Evolutionary conservation across 2,113 vertebrate species (phyloP), one percentile per base, ranked within the genome.

Genomic region (Dipodomys merriami): DNA sequence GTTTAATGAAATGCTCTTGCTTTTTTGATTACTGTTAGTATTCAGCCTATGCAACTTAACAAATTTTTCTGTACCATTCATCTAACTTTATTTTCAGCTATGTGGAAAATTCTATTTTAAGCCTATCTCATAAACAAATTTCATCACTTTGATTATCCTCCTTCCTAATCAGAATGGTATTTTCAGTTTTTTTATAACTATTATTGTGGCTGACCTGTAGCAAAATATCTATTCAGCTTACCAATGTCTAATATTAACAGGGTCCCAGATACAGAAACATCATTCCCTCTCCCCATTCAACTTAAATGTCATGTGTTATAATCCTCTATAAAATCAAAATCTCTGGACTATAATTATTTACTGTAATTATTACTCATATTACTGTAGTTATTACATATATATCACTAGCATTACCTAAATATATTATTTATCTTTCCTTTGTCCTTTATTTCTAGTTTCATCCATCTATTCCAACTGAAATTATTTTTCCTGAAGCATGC

Each of bases 21-120:
- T 89, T 19, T 92, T 81, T 85, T 15, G 33, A 64, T 83, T 84
- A 81, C 86, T 83, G 27, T 46, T 93, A 83, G 39, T 20, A 2
- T 62, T 23, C 4, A 69, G 33, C 35, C 18, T 35, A 7, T 60
- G 2, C 19, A n/a, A 1, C 81, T 85, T 49, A 85, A 23, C 13
- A 67, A 84, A 67, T 29, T 7, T 84, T 81, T 83, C n/a, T 76
- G 19, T 90, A 18, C 19, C 27, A 25, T 78, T 90, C 64, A 9
- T 39, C 33, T 49, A 91, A 44, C 3, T 64, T 46, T 92, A 15
- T 79, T 83, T 93, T 88, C 62, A 29, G 46, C 12, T 62, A 67
- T 44, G n/a, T 22, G 65, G 60, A 93, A 81, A 65, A 39, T 62
- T n/a, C 11, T 74, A 9, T 78, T 81, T 93, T 65, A 86, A 16